Conservation (phyloP, 2,888 invertebrate species). For the Melinaea menophilus region DNA sequence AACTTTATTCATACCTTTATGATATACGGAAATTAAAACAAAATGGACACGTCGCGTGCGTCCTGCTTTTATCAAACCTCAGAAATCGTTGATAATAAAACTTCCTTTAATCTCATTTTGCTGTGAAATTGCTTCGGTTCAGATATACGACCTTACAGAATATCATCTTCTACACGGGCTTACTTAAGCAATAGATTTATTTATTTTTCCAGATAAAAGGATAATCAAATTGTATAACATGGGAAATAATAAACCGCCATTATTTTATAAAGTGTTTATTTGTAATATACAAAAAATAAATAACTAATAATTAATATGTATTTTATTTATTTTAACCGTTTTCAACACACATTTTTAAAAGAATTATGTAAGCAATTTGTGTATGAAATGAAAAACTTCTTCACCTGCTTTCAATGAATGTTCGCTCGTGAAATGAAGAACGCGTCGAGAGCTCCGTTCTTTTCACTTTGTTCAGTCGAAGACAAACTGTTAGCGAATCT, state of each 20-base stretch:
- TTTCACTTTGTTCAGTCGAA: slow-evolving; percentile 22
- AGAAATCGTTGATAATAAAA: slow-evolving; percentile 1
- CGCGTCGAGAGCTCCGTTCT: slow-evolving; percentile 24
- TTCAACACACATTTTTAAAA: neutral
- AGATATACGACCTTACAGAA: too few relatives aligned
- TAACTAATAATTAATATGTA: too few relatives aligned
- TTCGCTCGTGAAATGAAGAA: slow-evolving; percentile 21
- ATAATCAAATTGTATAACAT: too few relatives aligned
- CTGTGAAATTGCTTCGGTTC: too few relatives aligned
- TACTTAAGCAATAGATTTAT: too few relatives aligned
- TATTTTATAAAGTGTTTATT: too few relatives aligned
- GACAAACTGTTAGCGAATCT: slow-evolving; percentile 24
- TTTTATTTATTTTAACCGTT: too few relatives aligned
- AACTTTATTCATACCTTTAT: slow-evolving; percentile 23
- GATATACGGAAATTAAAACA: slow-evolving; percentile 18
- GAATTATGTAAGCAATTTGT: slow-evolving; percentile 7
- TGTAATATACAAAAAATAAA: too few relatives aligned
- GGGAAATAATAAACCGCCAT: too few relatives aligned
- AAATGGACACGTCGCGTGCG: slow-evolving; percentile 13
- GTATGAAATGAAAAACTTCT: slow-evolving; percentile 10
- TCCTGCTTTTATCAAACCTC: slow-evolving; percentile 1
- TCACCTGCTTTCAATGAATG: slow-evolving; percentile 15
- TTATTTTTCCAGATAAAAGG: too few relatives aligned
- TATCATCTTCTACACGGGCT: too few relatives aligned
- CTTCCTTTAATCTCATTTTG: slow-evolving; percentile 4